Base-by-base conservation (phyloP, 2,797 vertebrate species). In the Cossypha caffra region DNA sequence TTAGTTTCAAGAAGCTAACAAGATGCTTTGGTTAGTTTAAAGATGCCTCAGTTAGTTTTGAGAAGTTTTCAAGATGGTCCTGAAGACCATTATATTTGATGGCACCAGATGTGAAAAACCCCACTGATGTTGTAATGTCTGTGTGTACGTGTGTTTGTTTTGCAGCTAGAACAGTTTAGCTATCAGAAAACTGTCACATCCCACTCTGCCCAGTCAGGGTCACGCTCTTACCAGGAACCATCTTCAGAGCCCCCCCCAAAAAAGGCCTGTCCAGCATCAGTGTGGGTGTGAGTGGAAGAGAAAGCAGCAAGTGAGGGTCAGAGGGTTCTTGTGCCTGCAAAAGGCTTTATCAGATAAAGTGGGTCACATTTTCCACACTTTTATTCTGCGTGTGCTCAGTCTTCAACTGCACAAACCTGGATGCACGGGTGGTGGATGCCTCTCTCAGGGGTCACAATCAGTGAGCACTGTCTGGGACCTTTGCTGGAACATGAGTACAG, bases 151-250 rank as follows among this genome's bases (percentile, higher is more conserved):
- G 40, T 85, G 54, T 81, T 73, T 91, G 88, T 80, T 92, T 91
- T 93, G 86, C 62, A 92, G 51, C 40, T 69, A 58, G 77, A 88
- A 73, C 7, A 28, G 50, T 59, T 78, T 59, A 66, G 31, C 73
- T 57, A 18, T 52, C 57, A 80, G 79, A 77, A 68, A 93, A 68
- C 42, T 61, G 40, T 45, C 47, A 20, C 26, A 13, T 52, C 52
- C 25, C 0, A 0, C 54, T 51, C 58, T 58, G 55, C 0, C 0
- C 0, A 0, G 9, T 54, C 28, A n/a, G 38, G 51, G 64, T 72
- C 67, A 26, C 3, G 16, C 7, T 7, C 58, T 80, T 80, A 83
- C 45, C 58, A 72, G 76, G 68, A 94, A 74, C 24, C 0, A 0
- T 37, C 77, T 37, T 52, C 64, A 87, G 52, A 82, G 16, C 15